Conservation (phyloP, 2,797 vertebrate genomes). For the Fistularia commersonii region DNA sequence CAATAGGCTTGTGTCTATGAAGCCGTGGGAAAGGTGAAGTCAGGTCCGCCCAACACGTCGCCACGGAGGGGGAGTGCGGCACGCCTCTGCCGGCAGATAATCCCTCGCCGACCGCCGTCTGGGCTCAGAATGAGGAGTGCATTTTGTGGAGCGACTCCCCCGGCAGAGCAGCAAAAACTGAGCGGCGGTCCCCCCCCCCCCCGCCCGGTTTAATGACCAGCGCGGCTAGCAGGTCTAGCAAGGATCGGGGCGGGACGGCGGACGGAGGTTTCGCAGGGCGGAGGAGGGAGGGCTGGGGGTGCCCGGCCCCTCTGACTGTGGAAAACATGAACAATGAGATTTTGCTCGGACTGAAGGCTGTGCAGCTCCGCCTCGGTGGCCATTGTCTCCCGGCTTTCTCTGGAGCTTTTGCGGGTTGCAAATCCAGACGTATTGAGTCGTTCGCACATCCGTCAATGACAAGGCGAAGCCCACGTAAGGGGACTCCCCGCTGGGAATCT, state of each 20-base stretch:
- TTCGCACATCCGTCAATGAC: conserved; percentile 64
- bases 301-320: conserved; percentile 57
- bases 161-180: conserved; percentile 79
- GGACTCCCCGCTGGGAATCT: conserved; percentile 59
- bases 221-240: conserved; percentile 64
- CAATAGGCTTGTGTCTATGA: conserved; percentile 23
- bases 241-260: conserved; percentile 32
- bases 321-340: conserved; percentile 73
- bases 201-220: conserved; percentile 81
- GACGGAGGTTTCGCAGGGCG: conserved; percentile 36
- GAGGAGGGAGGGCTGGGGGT: conserved; percentile 53
- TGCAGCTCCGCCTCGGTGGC: conserved; percentile 54
- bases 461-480: conserved; percentile 41
- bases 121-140: conserved; percentile 80
- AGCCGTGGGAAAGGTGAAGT: conserved; percentile 81
- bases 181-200: too few relatives aligned
- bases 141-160: conserved; percentile 80
- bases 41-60: conserved; percentile 67
- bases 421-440: conserved; percentile 67
- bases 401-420: conserved; percentile 58
- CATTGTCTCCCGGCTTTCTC: conserved; percentile 58
- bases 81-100: conserved; percentile 79
- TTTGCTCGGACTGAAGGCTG: conserved; percentile 66
- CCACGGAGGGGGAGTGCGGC: conserved; percentile 74
- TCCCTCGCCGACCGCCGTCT: conserved; percentile 83